Conservation (phyloP, 2,113 vertebrate species). For the Trogon melanurus region DNA sequence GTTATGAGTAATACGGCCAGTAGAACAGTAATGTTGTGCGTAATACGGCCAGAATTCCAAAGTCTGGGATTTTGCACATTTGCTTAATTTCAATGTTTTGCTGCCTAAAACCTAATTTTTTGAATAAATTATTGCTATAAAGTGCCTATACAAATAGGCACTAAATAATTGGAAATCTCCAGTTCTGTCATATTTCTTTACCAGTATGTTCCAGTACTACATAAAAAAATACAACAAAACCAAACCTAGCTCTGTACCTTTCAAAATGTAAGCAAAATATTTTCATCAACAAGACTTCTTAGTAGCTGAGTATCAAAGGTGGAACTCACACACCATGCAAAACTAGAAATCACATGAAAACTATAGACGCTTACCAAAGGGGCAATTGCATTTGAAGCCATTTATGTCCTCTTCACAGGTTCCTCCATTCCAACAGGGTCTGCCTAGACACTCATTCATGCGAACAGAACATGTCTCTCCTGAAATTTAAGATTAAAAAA, state of each 20-base stretch:
- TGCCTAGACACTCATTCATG: conserved; percentile 73
- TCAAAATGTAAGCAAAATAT: neutral
- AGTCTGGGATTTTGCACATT: neutral
- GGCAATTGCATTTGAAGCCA: conserved; percentile 79
- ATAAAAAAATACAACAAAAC: neutral
- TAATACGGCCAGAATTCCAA: neutral
- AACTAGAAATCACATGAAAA: neutral
- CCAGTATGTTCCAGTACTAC: neutral
- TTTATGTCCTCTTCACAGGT: conserved; percentile 75
- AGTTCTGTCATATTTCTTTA: neutral
- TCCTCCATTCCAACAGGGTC: conserved; percentile 79
- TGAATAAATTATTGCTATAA: neutral
- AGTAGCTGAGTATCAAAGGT: neutral
- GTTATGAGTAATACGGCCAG: neutral
- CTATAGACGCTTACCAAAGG: conserved; percentile 68
- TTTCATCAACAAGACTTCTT: neutral
- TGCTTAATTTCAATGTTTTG: neutral
- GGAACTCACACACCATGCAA: neutral
- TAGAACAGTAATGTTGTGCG: neutral
- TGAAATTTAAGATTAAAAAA: conserved; percentile 39
- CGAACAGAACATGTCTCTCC: conserved; percentile 72
- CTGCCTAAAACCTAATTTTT: neutral
- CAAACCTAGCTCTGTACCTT: neutral
- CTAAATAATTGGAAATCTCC: neutral
- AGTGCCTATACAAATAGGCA: neutral